Percentiles rank a stretch among this genome's conserved stretches.
phyloP scores from a whole-genome alignment of 2,888 invertebrate genomes.

The Eupelmus urozonus region DNA sequence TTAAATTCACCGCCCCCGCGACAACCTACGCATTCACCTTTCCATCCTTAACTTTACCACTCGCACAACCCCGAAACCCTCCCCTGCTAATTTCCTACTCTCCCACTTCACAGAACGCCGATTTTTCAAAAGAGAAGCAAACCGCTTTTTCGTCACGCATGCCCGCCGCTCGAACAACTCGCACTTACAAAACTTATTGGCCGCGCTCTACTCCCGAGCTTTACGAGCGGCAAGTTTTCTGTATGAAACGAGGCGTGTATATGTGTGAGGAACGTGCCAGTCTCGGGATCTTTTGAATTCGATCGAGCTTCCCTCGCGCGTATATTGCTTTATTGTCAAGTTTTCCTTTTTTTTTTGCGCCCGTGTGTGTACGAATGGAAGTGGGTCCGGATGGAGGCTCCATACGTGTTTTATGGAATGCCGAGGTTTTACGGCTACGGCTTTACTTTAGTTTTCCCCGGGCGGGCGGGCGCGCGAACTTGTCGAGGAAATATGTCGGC shows the following conservation, averaged over 20 bases:
- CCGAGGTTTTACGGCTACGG: conserved; percentile 5
- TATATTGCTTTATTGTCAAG: conserved; percentile 48
- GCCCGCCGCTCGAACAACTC: conserved; percentile 28
- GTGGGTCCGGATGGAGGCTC: neutral
- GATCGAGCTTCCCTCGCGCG: conserved; percentile 38
- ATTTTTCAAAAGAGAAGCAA: conserved; percentile 27
- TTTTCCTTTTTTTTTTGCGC: neutral
- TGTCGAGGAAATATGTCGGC: too few species aligned
- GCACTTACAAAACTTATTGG: conserved; percentile 57
- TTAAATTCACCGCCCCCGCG: too few species aligned
- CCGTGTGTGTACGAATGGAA: neutral
- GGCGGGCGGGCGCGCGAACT: neutral
- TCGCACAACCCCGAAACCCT: too few species aligned
- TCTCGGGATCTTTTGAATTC: conserved; percentile 54
- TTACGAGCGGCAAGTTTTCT: conserved; percentile 32
- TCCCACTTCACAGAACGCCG: neutral
- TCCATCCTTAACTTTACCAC: too few species aligned
- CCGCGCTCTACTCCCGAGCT: conserved; percentile 32
- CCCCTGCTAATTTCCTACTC: conserved; percentile 11
- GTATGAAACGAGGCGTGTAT: neutral
- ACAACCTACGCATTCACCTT: too few species aligned
- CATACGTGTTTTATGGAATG: conserved; percentile 17
- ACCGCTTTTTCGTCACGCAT: conserved; percentile 26
- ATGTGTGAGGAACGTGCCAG: conserved; percentile 33
- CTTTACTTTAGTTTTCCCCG: neutral